Conservation (phyloP, 2,113 vertebrate species). For the Centropus unirufus region DNA sequence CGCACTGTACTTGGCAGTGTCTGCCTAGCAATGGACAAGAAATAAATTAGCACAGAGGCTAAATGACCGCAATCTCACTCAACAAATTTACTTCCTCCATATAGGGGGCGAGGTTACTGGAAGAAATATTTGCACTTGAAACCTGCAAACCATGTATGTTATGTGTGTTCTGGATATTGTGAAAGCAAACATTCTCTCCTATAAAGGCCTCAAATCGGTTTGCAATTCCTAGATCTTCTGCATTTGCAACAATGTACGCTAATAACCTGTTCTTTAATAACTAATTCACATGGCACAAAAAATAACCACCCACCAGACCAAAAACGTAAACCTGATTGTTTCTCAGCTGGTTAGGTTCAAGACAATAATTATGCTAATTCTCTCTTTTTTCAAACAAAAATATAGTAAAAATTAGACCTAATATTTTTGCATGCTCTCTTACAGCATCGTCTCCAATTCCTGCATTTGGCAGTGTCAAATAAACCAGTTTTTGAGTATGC, state of each 20-base stretch:
- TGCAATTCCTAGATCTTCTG: background rate
- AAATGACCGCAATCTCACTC: background rate
- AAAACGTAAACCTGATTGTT: background rate
- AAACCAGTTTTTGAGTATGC: background rate
- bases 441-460: background rate
- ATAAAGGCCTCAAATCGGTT: background rate
- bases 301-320: background rate
- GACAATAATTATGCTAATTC: background rate
- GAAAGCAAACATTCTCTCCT: background rate
- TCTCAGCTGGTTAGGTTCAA: background rate
- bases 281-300: background rate
- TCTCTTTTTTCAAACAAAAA: background rate
- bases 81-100: background rate
- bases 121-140: background rate
- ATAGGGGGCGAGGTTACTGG: background rate
- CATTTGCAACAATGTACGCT: background rate
- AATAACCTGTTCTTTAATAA: background rate
- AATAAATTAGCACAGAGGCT: constrained; percentile 34
- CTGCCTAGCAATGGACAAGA: constrained; percentile 11
- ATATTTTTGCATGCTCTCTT: background rate
- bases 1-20: background rate
- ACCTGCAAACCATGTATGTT: background rate
- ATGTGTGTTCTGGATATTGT: background rate
- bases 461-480: background rate
- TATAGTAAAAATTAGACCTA: background rate